phyloP scores from a whole-genome alignment of 37 sponge, comb jelly and placozoan genomes.

The Agelas oroides region DNA sequence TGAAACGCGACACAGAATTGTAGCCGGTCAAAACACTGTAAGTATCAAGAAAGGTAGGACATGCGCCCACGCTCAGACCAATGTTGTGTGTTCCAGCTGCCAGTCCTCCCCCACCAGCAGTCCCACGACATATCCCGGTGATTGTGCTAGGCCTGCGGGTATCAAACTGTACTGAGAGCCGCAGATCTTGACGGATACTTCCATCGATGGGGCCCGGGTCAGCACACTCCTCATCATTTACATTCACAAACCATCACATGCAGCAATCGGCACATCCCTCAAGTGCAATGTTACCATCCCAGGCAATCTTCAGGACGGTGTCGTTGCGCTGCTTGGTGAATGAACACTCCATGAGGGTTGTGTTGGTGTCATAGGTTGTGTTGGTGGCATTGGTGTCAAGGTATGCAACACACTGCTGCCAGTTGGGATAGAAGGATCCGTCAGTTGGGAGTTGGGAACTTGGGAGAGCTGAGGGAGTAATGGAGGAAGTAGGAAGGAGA shows the following conservation, averaged over 20 bases:
- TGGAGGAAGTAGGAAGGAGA: too few relatives aligned
- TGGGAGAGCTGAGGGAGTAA: conserved; percentile 31
- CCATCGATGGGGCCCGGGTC: conserved; percentile 67
- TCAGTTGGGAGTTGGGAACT: background rate
- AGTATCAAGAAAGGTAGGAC: background rate
- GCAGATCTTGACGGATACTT: conserved; percentile 42
- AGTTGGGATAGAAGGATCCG: conserved; percentile 42
- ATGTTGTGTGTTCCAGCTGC: conserved; percentile 8
- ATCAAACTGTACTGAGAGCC: conserved; percentile 6
- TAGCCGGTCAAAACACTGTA: conserved; percentile 55
- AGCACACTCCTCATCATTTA: conserved; percentile 55
- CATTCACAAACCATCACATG: conserved; percentile 65
- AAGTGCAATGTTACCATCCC: conserved; percentile 68
- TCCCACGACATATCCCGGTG: conserved; percentile 47
- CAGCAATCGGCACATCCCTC: conserved; percentile 60
- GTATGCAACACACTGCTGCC: conserved; percentile 36
- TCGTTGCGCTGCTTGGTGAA: conserved; percentile 20
- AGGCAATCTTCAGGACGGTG: conserved; percentile 51
- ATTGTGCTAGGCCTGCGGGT: conserved; percentile 43
- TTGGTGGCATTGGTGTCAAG: conserved; percentile 6
- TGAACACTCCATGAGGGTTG: conserved; percentile 20
- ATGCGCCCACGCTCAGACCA: conserved; percentile 35
- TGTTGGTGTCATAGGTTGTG: too few relatives aligned
- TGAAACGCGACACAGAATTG: conserved; percentile 68
- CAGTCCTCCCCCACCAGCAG: background rate